Percentiles rank a stretch among this genome's conserved stretches.
These are phyloP conservation scores for Agrenia bidenticulata DNA, from an alignment of 2,888 invertebrate genomes.

Conservation along the genomic window DNA sequence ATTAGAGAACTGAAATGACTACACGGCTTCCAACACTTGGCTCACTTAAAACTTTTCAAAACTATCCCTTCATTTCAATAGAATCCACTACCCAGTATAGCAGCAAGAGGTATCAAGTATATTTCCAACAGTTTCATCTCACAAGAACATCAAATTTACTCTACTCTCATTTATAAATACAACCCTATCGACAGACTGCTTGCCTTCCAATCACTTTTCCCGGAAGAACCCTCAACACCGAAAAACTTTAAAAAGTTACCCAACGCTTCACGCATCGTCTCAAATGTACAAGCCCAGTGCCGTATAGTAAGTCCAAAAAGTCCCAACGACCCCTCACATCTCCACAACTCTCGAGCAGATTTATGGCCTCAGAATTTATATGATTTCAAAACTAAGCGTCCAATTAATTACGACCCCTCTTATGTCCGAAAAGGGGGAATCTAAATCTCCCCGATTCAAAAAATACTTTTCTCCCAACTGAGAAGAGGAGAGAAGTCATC, in stretches of 20 bases:
- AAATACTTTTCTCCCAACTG: too few relatives aligned
- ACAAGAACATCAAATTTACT: too few relatives aligned
- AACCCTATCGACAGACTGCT: too few relatives aligned
- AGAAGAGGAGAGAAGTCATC: too few relatives aligned
- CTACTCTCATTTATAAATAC: too few relatives aligned
- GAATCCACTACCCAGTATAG: too few relatives aligned
- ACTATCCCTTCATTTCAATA: conserved; percentile 1
- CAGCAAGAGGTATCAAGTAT: not conserved
- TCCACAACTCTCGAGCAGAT: conserved; percentile 5
- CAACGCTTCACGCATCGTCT: too few relatives aligned
- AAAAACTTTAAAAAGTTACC: too few relatives aligned
- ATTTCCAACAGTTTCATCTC: not conserved
- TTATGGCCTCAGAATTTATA: conserved; percentile 3
- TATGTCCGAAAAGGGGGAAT: conserved; percentile 1
- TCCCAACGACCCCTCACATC: not conserved
- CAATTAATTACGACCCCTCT: conserved; percentile 21
- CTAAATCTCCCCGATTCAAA: not conserved
- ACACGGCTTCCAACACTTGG: conserved; percentile 1
- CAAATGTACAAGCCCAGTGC: too few relatives aligned
- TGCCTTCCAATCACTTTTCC: too few relatives aligned
- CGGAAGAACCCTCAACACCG: too few relatives aligned
- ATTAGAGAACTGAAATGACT: conserved; percentile 30
- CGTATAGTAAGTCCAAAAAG: too few relatives aligned
- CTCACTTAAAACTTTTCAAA: not conserved
- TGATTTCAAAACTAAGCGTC: conserved; percentile 25